phyloP scores from a whole-genome alignment of 2,113 vertebrate species.

The Diadophis punctatus region DNA sequence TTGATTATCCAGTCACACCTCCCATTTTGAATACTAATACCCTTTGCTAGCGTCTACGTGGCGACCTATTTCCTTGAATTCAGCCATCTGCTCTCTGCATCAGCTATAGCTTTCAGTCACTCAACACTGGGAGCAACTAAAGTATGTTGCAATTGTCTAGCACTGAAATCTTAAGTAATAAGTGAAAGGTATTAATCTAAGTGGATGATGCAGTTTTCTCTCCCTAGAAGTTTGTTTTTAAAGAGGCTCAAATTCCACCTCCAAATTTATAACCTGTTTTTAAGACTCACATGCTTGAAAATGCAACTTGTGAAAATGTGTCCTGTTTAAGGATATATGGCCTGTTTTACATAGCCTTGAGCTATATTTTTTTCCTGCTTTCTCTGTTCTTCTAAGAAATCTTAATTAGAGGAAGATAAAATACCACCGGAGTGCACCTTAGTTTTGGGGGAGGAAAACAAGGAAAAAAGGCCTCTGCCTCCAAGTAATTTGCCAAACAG shows the following conservation, averaged over 20 bases:
- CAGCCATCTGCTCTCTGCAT: background rate
- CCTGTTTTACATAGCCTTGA: background rate
- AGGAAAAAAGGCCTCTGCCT: no score
- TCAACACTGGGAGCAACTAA: background rate
- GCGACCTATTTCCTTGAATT: background rate
- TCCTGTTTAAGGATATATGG: background rate
- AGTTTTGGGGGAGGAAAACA: no score
- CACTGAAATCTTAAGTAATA: background rate
- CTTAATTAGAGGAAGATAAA: background rate
- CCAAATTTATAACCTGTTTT: background rate
- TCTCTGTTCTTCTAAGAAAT: background rate
- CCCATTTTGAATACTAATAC: background rate
- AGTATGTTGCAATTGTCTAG: background rate
- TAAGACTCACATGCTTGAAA: background rate
- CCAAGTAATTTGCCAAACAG: no score
- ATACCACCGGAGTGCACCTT: no score
- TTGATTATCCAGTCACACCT: background rate
- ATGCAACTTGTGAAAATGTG: background rate
- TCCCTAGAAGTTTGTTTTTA: background rate
- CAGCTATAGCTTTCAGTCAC: background rate
- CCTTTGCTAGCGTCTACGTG: background rate
- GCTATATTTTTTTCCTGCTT: background rate
- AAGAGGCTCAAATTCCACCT: background rate
- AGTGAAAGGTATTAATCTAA: background rate
- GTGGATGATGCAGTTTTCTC: background rate